Base-by-base conservation (phyloP, 2,113 vertebrate genomes). In the Boulengeromyrus knoepffleri region DNA sequence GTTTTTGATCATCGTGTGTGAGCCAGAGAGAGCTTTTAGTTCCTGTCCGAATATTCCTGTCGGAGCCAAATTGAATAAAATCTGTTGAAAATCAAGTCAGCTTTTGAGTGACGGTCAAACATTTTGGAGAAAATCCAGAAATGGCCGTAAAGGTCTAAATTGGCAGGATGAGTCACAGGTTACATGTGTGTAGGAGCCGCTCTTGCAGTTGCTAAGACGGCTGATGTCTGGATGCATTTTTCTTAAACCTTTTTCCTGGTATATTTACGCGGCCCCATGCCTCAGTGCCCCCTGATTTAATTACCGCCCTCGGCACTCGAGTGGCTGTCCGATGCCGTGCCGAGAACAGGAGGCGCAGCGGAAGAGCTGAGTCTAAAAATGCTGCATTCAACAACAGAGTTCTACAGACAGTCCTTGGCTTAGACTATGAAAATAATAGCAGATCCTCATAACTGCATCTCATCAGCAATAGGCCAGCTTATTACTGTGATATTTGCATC, bases 321-420 rank as follows among this genome's bases (percentile, higher is more conserved):
- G 36, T 42, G 74, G 74, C 74, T 19, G 15, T 42, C 74, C 74
- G 36, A 80, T 19, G 74, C 36, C 1, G 36, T 17, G 74, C 36
- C 5, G 74, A 42, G 36, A 17, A 5, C 17, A 39, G 74, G 13
- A 17, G 13, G 36, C 17, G 15, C 17, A 19, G 74, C 0, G 5
- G 15, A 80, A 42, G 8, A 80, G 74, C 74, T 2, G 36, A 0
- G 15, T 80, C 74, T 80, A 21, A 17, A 39, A 42, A 42, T 7
- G 4, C 13, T 21, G 36, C 36, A 80, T 80, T 80, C 74, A 42
- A 36, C n/a, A 87, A 90, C 66, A 66, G 91, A 90, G 90, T 93
- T 93, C 90, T 89, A 94, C 90, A 91, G 87, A 46, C 90, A 92
- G 87, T 90, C 91, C 88, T 88, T 83, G 70, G 91, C 92, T 93